Base-by-base conservation (phyloP, 2,113 vertebrate genomes). In the Lethenteron reissneri region DNA sequence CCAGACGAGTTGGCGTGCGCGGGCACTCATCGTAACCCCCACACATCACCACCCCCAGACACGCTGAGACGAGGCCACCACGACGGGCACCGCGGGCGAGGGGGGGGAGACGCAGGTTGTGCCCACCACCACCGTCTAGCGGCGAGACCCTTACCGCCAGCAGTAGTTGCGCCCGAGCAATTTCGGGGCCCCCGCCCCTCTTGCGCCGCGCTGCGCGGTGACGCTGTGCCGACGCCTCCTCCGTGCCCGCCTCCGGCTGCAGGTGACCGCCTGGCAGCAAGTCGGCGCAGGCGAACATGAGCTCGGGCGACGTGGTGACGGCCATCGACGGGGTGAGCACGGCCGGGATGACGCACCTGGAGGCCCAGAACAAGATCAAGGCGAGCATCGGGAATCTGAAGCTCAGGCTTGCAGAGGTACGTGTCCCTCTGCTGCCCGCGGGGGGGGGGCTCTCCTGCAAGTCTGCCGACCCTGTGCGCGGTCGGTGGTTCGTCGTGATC, bases 321-420 rank as follows among this genome's bases (percentile, higher is more conserved):
- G 90, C 84, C 78, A 95, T 97, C 25, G 88, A 90, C 56, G 92
- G 90, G 60, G 83, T 95, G 78, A 82, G 83, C 76, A 87, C 92
- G 0, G 87, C 94, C 0, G 84, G 87, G 64, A 94, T 99, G 91
- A 94, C 92, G 79, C 90, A 99, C 72, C 84, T 99, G 58, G 94
- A 96, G 81, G 94, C 94, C 68, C 94, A 99, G 79, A 99, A 94
- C 84, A 97, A 94, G 81, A 96, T 99, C 79, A 99, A 99, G 79
- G 85, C 80, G 10, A 90, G 88, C 75, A 78, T 84, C 17, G 87
- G 83, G 73, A 87, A 90, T 74, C 82, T 99, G 80, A 85, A 80
- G 79, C 88, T 97, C 81, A n/a, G 88, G 78, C 75, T 80, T 97
- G 76, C 88, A 94, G 80, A 95, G 88, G 92, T 97, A 86, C 83